These are phyloP conservation scores for Metopia argyrocephala DNA, from an alignment of 2,888 invertebrate species.

Conservation along the genomic window DNA sequence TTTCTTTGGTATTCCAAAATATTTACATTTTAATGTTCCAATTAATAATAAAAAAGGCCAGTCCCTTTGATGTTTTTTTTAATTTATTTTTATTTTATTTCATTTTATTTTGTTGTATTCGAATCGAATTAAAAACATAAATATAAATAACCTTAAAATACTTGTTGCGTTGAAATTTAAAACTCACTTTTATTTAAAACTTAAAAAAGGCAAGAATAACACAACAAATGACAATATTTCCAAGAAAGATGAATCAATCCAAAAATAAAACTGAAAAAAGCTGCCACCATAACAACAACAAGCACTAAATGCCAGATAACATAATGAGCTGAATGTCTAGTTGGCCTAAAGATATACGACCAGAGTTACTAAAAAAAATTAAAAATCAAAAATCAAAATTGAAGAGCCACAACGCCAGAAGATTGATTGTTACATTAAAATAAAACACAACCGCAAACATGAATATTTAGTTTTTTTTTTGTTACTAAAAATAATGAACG, in stretches of 20 bases:
- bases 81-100: background rate
- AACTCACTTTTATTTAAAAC: conserved; percentile 47
- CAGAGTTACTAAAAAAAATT: background rate
- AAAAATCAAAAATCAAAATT: conserved; percentile 2
- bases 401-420: conserved; percentile 17
- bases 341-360: conserved; percentile 38
- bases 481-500: conserved; percentile 8
- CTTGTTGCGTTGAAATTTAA: conserved; percentile 61
- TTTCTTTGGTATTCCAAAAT: background rate
- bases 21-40: conserved; percentile 57
- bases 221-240: conserved; percentile 54
- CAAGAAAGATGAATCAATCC: conserved; percentile 60
- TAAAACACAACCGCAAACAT: conserved; percentile 61
- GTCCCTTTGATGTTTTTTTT: conserved; percentile 50
- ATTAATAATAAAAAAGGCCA: conserved; percentile 54
- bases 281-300: background rate
- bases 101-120: conserved; percentile 20
- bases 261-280: background rate
- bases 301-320: background rate
- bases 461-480: conserved; percentile 52
- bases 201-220: background rate
- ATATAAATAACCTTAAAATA: conserved; percentile 43
- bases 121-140: conserved; percentile 37
- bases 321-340: conserved; percentile 46
- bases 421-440: conserved; percentile 64